Evolutionary conservation across 2,888 invertebrate genomes (phyloP).

Genomic region (Euzophera pinguis): DNA sequence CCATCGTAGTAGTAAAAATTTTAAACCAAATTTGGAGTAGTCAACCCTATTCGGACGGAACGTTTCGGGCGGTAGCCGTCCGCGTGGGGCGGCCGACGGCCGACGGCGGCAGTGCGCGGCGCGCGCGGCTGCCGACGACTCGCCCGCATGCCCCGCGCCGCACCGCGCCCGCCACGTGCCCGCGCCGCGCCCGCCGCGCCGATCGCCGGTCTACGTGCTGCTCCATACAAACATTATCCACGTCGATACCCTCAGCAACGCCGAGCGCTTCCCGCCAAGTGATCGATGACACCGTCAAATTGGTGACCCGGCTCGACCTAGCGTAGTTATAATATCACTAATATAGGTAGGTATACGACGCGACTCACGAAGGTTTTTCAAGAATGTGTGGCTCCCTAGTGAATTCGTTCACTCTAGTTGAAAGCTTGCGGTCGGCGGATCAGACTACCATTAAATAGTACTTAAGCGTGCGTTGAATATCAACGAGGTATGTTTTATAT

Average conservation of each 20-base stretch:
- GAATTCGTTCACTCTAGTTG: slow-evolving; percentile 10
- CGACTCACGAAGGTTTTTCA: slow-evolving; percentile 3
- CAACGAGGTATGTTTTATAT: slow-evolving; percentile 11
- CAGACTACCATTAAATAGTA: slow-evolving; percentile 2
- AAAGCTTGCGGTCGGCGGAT: slow-evolving; percentile 11
- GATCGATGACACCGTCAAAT: slow-evolving; percentile 15
- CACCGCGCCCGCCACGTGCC: slow-evolving; percentile 26
- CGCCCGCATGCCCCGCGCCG: slow-evolving; percentile 34
- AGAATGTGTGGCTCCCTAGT: slow-evolving; percentile 11
- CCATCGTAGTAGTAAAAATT: no score
- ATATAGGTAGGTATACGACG: slow-evolving; percentile 6
- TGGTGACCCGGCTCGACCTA: slow-evolving; percentile 13
- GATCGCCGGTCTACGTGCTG: slow-evolving; percentile 15
- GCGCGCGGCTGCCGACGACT: slow-evolving; percentile 57
- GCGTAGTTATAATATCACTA: neutral
- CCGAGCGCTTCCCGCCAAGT: neutral
- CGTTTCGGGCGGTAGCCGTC: slow-evolving; percentile 18
- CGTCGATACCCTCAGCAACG: neutral
- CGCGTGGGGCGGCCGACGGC: slow-evolving; percentile 19
- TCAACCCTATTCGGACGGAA: neutral
- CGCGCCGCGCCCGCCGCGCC: slow-evolving; percentile 27
- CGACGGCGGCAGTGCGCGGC: slow-evolving; percentile 59
- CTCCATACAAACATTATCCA: slow-evolving; percentile 4
- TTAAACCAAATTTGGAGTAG: neutral
- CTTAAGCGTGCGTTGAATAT: slow-evolving; percentile 1